Conservation (phyloP, 2,888 invertebrate species). For the Dioctria linearis region DNA sequence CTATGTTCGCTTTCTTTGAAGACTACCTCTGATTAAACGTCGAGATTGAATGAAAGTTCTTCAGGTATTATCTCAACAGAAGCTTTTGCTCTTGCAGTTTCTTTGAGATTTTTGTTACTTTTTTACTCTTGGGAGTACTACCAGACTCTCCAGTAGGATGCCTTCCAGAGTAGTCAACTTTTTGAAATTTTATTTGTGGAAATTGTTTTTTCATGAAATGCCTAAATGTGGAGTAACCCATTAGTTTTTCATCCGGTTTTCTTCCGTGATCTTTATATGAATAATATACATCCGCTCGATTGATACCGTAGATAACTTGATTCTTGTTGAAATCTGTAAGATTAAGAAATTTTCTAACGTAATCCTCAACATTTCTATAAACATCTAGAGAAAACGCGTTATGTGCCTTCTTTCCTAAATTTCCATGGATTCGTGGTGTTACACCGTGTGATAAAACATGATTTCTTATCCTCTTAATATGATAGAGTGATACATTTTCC, state of each 20-base stretch:
- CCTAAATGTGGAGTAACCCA: conserved; percentile 86
- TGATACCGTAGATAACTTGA: conserved; percentile 73
- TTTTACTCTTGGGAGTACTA: conserved; percentile 30
- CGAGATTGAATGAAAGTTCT: conserved; percentile 16
- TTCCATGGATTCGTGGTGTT: conserved; percentile 83
- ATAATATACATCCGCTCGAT: conserved; percentile 81
- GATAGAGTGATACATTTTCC: conserved; percentile 86
- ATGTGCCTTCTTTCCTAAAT: conserved; percentile 85
- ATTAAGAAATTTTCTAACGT: conserved; percentile 81
- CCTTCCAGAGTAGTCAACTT: conserved; percentile 17
- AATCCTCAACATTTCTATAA: conserved; percentile 84
- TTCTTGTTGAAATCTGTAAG: conserved; percentile 73
- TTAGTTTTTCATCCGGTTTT: conserved; percentile 80
- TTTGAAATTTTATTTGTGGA: conserved; percentile 81
- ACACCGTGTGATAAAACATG: conserved; percentile 86
- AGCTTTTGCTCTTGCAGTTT: not conserved
- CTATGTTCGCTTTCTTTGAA: conserved; percentile 1
- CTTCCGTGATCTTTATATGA: conserved; percentile 81
- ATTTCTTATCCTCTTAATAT: conserved; percentile 82
- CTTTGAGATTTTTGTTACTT: not conserved
- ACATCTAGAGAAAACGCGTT: conserved; percentile 85
- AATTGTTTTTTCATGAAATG: conserved; percentile 88
- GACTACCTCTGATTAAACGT: conserved; percentile 9
- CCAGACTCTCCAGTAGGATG: conserved; percentile 30
- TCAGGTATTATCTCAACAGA: conserved; percentile 12